Evolutionary conservation across 2,113 vertebrate species (phyloP), one percentile per base, ranked within the genome.

Genomic region (Australoheros scitulus): DNA sequence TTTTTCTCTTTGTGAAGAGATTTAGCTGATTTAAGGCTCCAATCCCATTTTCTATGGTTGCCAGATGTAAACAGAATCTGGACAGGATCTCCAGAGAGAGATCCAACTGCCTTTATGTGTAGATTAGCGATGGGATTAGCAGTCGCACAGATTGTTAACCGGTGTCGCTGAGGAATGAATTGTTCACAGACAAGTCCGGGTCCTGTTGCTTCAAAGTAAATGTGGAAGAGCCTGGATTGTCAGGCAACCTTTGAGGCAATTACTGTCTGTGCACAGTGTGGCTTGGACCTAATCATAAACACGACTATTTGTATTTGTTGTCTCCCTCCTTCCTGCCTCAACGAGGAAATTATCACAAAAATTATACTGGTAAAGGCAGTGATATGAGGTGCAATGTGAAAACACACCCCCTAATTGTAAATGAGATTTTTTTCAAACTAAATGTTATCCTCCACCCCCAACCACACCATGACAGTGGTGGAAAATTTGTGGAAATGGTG

Each of bases 121-220:
- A 92, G 77, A 94, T 92, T 91, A 91, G 77, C 80, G 83, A 78
- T 14, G 83, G 91, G 92, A 93, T 94, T 92, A 95, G 70, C 83
- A 86, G 84, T 89, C 84, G 80, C 64, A 70, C 83, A 87, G 74
- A 92, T 80, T 91, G 82, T 91, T 81, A 93, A 92, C 80, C 80
- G 11, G 61, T 76, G 85, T 82, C 22, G 55, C 77, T 68, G 75
- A 59, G 72, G 84, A 84, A 79, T 80, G 88, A 79, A 87, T 84
- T 61, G 77, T 88, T 87, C 80, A 82, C 86, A 74, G 77, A 87
- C 78, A 68, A 84, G 47, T 74, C 55, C 36, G 5, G 5, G 9
- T 82, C 65, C 26, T 32, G 14, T 18, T 58, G 32, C 60, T 29
- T 63, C 52, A 61, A 32, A 63, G 60, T 65, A 29, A 86, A 76